Evolutionary conservation across 1,140 invertebrate species (phyloP), one percentile per base, ranked within the genome.

Genomic region (Caerostris extrusa): DNA sequence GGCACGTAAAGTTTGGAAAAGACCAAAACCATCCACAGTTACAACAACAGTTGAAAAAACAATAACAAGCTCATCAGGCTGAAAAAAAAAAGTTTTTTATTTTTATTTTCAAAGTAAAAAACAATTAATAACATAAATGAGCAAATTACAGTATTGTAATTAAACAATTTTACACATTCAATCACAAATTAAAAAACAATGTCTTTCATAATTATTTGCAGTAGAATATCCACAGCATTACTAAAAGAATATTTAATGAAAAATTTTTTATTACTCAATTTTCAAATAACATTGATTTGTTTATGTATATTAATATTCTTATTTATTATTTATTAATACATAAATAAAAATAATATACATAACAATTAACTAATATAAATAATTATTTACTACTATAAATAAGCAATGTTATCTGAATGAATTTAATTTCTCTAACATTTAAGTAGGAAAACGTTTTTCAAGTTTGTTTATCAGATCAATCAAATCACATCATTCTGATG

Each of bases 21-120:
- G 96, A 89, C 97, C 97, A 95, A 97, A 97, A 57, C 98, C 98
- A 96, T 98, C 97, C 34, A 99, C 96, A 83, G 98, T 97, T 95
- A 98, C 98, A 67, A 99, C 96, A 95, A 97, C 97, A 85, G 96
- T 97, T 94, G 97, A 96, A 95, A 98, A 99, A 3, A 98, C 96
- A 83, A 99, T 97, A 95, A 98, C 97, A 60, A 99, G 95, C 96
- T 99, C 98, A 96, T 99, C 98, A 17, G 90, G 90, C 94, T 95
- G 58, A 64, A 88, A 94, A 85, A 10, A 94, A 94, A 87, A 10
- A 77, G n/a, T n/a, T 67, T 14, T 14, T 67, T 4, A 67, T 67
- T 67, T 14, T 7, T 7, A 67, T 14, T 7, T 67, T 67, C n/a
- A 67, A 67, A 67, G 12, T 67, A 67, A 67, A 67, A 67, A 67